phyloP scores from a whole-genome alignment of 2,888 invertebrate species.

The Athalia cordata region DNA sequence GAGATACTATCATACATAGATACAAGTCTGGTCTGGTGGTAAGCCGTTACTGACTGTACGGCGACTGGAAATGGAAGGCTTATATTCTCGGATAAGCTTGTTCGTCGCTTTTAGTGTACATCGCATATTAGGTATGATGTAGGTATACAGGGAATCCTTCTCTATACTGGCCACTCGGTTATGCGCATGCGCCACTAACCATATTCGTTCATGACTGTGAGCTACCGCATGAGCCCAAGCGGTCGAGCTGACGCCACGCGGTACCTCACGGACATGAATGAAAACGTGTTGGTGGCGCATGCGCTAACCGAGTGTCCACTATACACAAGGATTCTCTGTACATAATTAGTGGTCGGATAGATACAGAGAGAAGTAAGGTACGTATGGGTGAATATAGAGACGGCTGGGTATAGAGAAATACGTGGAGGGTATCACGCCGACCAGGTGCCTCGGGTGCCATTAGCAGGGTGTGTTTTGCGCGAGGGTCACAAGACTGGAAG shows the following conservation, averaged over 20 bases:
- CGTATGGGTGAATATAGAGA: slow-evolving; percentile 22
- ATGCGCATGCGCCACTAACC: too few relatives aligned
- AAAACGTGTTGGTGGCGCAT: too few relatives aligned
- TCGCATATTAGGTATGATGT: neutral
- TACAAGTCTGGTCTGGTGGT: slow-evolving; percentile 17
- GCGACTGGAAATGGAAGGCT: slow-evolving; percentile 39
- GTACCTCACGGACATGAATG: too few relatives aligned
- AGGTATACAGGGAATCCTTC: too few relatives aligned
- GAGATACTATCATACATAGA: neutral
- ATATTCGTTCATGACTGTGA: too few relatives aligned
- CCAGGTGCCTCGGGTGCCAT: slow-evolving; percentile 63
- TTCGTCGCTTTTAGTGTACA: slow-evolving; percentile 27
- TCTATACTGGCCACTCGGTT: too few relatives aligned
- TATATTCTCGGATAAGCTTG: slow-evolving; percentile 33
- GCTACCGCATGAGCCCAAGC: too few relatives aligned
- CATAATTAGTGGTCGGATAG: slow-evolving; percentile 25
- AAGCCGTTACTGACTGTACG: slow-evolving; percentile 28
- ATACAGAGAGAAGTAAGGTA: slow-evolving; percentile 23
- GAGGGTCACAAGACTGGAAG: slow-evolving; percentile 55
- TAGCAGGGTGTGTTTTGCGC: slow-evolving; percentile 67
- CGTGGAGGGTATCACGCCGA: slow-evolving; percentile 56
- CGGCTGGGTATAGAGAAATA: slow-evolving; percentile 36
- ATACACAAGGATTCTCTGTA: too few relatives aligned
- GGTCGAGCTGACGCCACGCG: too few relatives aligned
- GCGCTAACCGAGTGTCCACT: too few relatives aligned